A percentile compares a stretch with the other conserved stretches of the same genome.
phyloP scores from a whole-genome alignment of 2,888 invertebrate genomes.

The Tachina lurida region DNA sequence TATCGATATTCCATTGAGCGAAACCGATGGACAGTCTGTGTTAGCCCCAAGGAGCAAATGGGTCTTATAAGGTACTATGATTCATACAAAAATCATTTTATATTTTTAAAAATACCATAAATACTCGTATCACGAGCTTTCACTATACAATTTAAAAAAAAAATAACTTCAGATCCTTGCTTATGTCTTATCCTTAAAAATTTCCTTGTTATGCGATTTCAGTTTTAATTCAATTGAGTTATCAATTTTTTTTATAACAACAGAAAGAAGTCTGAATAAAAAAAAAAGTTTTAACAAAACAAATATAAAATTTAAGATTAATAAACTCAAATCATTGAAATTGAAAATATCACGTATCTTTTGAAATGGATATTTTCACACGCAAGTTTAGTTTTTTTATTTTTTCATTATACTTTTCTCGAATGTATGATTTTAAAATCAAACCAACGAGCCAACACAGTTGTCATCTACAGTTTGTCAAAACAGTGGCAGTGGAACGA shows the following conservation, averaged over 20 bases:
- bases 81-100: too few species aligned
- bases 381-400: slow-evolving; percentile 49
- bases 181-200: background rate
- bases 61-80: too few species aligned
- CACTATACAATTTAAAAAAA: too few species aligned
- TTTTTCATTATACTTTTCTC: background rate
- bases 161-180: background rate
- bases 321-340: slow-evolving; percentile 65
- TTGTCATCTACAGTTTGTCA: slow-evolving; percentile 72
- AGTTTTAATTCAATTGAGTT: slow-evolving; percentile 23
- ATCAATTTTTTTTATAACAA: slow-evolving; percentile 8
- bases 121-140: too few species aligned
- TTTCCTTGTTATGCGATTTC: background rate
- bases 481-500: slow-evolving; percentile 72
- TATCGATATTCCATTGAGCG: too few species aligned
- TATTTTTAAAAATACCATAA: too few species aligned
- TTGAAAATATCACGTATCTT: slow-evolving; percentile 71
- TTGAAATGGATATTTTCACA: slow-evolving; percentile 72
- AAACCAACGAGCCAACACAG: slow-evolving; percentile 61
- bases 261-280: background rate
- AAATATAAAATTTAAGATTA: slow-evolving; percentile 58
- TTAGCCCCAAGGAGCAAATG: too few species aligned
- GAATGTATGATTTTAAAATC: slow-evolving; percentile 27
- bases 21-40: too few species aligned
- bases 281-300: background rate